A percentile compares a stretch with the other conserved stretches of the same genome.
Evolutionary conservation across 1,140 invertebrate genomes (phyloP).

Genomic region (Thaumetopoea pityocampa): DNA sequence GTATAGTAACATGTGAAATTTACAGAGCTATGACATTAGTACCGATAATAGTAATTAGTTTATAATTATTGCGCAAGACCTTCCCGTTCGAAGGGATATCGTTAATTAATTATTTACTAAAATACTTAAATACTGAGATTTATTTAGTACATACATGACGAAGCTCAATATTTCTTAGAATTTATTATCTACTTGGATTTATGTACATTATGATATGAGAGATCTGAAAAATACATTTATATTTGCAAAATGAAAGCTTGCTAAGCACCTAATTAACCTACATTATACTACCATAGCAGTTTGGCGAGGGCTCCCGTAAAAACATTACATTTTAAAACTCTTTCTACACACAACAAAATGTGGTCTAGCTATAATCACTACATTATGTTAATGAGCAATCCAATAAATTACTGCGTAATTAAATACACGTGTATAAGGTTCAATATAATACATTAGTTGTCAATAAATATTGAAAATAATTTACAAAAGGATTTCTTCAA

Average conservation of each 20-base stretch:
- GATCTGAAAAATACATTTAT: conserved; percentile 46
- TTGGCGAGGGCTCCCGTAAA: conserved; percentile 17
- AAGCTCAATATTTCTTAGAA: conserved; percentile 72
- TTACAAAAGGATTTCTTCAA: too few relatives aligned
- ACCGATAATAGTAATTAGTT: conserved; percentile 69
- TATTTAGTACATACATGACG: conserved; percentile 64
- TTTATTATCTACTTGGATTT: conserved; percentile 54
- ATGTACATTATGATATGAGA: conserved; percentile 70
- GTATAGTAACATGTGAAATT: conserved; percentile 72
- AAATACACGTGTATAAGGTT: conserved; percentile 5
- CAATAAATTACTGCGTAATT: conserved; percentile 17
- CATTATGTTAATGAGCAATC: conserved; percentile 19
- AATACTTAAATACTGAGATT: conserved; percentile 64
- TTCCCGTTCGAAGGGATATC: conserved; percentile 43
- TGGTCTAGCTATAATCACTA: conserved; percentile 10
- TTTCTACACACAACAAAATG: conserved; percentile 15
- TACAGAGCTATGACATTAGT: conserved; percentile 69
- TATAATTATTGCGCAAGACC: conserved; percentile 72
- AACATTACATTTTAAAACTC: conserved; percentile 14
- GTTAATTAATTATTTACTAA: conserved; percentile 57
- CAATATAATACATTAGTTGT: too few relatives aligned
- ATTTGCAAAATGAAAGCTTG: conserved; percentile 49
- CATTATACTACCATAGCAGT: conserved; percentile 24
- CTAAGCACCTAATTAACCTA: conserved; percentile 55
- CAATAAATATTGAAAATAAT: too few relatives aligned